Conservation (phyloP, 2,797 vertebrate species). For the Myotis planiceps region DNA sequence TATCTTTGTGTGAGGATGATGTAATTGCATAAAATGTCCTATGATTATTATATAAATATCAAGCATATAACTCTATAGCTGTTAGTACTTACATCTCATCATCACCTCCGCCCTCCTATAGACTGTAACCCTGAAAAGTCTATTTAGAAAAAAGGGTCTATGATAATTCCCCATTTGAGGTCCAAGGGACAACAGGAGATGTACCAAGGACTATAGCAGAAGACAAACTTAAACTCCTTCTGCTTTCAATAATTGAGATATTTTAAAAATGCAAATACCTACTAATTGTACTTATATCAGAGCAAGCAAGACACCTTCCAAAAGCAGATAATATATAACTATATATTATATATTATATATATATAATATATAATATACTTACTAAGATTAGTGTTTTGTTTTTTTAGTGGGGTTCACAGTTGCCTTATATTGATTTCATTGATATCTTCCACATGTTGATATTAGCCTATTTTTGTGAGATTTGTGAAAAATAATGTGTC, state of each 20-base stretch:
- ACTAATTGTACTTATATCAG: background rate
- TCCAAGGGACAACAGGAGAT: background rate
- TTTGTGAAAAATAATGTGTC: background rate
- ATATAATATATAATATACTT: too few relatives aligned
- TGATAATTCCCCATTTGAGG: background rate
- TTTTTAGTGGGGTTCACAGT: background rate
- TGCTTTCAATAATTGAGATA: background rate
- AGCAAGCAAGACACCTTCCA: background rate
- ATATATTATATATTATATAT: too few relatives aligned
- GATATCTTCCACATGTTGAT: background rate
- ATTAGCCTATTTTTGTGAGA: background rate
- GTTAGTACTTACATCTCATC: background rate
- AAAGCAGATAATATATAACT: background rate
- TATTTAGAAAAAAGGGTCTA: background rate
- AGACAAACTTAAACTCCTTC: background rate
- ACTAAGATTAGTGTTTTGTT: background rate
- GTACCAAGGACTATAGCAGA: background rate
- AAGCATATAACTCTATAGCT: background rate
- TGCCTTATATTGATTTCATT: background rate
- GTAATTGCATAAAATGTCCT: background rate
- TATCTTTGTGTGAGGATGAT: background rate
- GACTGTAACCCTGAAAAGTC: background rate
- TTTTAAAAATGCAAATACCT: background rate
- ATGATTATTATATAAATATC: background rate
- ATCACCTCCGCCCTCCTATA: background rate